phyloP scores from a whole-genome alignment of 1,140 invertebrate genomes.

The Temnothorax curvispinosus region DNA sequence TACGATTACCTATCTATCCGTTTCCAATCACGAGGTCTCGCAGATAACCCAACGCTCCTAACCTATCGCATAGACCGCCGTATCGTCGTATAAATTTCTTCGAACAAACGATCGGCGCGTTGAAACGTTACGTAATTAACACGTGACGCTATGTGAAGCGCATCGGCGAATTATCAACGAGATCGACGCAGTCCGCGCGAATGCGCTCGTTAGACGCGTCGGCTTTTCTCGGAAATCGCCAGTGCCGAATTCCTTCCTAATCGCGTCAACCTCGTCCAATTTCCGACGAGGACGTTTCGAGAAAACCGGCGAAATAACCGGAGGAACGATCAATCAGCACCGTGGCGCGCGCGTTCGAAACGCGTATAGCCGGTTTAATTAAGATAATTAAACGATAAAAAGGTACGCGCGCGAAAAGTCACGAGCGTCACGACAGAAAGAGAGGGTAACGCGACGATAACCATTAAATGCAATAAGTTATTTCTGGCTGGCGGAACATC shows the following conservation, averaged over 20 bases:
- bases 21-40: slow-evolving; percentile 78
- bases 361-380: slow-evolving; percentile 4
- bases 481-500: slow-evolving; percentile 53
- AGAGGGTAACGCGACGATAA: slow-evolving; percentile 41
- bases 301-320: neutral
- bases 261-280: neutral
- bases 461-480: slow-evolving; percentile 59
- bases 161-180: slow-evolving; percentile 22
- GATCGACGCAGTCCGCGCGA: neutral
- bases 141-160: slow-evolving; percentile 39
- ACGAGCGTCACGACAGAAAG: neutral
- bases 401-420: slow-evolving; percentile 1
- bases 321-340: neutral
- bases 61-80: slow-evolving; percentile 61
- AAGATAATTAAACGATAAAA: slow-evolving; percentile 44
- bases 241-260: neutral
- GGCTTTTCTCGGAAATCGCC: neutral
- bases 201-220: neutral
- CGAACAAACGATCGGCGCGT: neutral
- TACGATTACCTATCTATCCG: slow-evolving; percentile 77
- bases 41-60: slow-evolving; percentile 78
- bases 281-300: neutral
- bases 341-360: neutral
- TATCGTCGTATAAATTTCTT: slow-evolving; percentile 22
- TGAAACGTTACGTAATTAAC: slow-evolving; percentile 69